Evolutionary conservation across 2,113 vertebrate species (phyloP).

Genomic region (Rhinopomastus cyanomelas): DNA sequence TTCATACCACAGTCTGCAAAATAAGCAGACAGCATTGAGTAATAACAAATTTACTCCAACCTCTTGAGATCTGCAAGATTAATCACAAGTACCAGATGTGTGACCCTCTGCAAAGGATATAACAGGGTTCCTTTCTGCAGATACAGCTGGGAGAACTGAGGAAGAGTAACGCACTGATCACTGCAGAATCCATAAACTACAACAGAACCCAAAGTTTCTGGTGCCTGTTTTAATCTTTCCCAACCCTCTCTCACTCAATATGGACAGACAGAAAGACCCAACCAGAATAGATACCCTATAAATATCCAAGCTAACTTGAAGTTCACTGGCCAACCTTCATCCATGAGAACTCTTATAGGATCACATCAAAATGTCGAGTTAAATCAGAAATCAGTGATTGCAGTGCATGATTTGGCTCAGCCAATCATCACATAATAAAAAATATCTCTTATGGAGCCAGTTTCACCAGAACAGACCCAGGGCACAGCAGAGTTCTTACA

Average conservation of each 20-base stretch:
- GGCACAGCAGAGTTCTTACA: not conserved
- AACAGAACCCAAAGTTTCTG: not conserved
- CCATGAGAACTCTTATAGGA: slow-evolving; percentile 2
- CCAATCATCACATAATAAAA: slow-evolving; percentile 39
- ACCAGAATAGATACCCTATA: slow-evolving; percentile 38
- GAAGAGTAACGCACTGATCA: not conserved
- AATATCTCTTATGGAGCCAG: not conserved
- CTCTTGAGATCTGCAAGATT: not conserved
- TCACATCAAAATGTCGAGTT: not conserved
- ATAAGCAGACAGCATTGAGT: not conserved
- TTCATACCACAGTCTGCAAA: not conserved
- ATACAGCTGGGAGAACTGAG: not conserved
- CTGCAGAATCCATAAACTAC: not conserved
- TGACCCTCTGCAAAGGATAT: not conserved
- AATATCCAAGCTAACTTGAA: slow-evolving; percentile 38
- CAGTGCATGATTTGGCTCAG: not conserved
- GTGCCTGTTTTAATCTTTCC: not conserved
- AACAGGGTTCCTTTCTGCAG: not conserved
- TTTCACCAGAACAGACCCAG: not conserved
- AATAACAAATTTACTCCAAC: not conserved
- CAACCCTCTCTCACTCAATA: not conserved
- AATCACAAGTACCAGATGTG: not conserved
- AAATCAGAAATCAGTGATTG: slow-evolving; percentile 29
- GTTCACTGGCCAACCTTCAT: not conserved
- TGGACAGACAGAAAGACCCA: not conserved